These are phyloP conservation scores for Melanostoma scalare DNA, from an alignment of 2,888 invertebrate genomes.

Conservation along the genomic window DNA sequence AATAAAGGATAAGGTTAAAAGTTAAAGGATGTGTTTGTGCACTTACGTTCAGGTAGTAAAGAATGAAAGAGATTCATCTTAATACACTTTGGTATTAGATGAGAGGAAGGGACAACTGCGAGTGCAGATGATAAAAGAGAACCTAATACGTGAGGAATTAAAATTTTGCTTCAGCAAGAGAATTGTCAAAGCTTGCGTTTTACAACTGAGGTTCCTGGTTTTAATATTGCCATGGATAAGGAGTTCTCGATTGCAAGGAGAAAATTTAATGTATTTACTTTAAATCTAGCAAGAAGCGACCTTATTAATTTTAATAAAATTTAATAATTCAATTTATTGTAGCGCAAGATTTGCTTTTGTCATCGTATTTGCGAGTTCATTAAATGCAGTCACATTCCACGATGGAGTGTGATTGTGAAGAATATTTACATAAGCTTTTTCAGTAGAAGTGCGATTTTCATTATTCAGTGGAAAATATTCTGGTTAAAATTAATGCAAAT, in stretches of 20 bases:
- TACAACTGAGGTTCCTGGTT: constrained; percentile 37
- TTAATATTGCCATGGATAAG: constrained; percentile 19
- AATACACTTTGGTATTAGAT: constrained; percentile 14
- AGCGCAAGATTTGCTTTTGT: too few species aligned
- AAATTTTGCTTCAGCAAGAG: constrained; percentile 8
- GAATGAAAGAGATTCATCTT: constrained; percentile 27
- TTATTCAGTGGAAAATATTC: too few species aligned
- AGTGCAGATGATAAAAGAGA: constrained; percentile 15
- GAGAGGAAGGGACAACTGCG: constrained; percentile 23
- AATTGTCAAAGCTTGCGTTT: constrained; percentile 36
- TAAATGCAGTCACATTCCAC: too few species aligned
- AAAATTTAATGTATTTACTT: too few species aligned
- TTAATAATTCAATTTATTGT: too few species aligned
- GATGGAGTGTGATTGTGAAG: too few species aligned
- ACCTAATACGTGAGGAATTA: constrained; percentile 11
- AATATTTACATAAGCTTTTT: too few species aligned
- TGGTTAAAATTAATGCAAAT: too few species aligned
- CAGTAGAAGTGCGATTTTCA: too few species aligned
- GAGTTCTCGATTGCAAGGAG: constrained; percentile 5
- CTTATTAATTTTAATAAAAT: too few species aligned
- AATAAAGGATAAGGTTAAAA: constrained; percentile 30
- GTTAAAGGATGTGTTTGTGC: constrained; percentile 41
- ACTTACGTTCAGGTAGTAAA: constrained; percentile 27
- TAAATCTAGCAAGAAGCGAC: too few species aligned
- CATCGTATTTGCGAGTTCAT: too few species aligned